Evolutionary conservation across 1,140 invertebrate genomes (phyloP), one percentile per base, ranked within the genome.

Genomic region (Papilio polyxenes): DNA sequence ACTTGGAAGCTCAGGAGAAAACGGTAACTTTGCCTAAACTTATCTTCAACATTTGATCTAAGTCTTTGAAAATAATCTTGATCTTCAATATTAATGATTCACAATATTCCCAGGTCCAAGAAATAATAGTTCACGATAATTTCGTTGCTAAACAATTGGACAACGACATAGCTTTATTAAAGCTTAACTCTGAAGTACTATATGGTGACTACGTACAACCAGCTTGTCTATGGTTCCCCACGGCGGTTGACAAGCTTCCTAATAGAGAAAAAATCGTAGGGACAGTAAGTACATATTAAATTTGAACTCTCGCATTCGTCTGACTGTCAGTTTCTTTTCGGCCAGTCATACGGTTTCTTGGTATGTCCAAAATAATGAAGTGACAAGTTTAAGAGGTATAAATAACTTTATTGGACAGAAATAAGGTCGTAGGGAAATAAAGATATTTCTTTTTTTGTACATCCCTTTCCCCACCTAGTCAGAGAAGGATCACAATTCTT

Each of bases 151-250:
- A 49, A 15, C 53, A 49, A 3, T 49, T 90, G 20, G 74, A 84
- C 40, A 88, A 91, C 48, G 89, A 90, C 23, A 89, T 91, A 31
- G 85, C 90, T 11, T 75, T 91, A 7, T 15, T 90, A 11, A 88
- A 88, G 82, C 37, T 92, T 49, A 86, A 82, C 74, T 80, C 86
- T 10, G 84, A 85, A 81, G 86, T 87, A 1, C 65, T 59, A 0
- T 90, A 83, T 56, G 83, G 77, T 53, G 83, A 87, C 13, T 90
- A 88, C 31, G 84, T 91, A 4, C 91, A 91, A 80, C 89, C 91
- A 23, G 87, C 88, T 4, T 92, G 91, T 75, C 69, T 92, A 17
- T 92, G 90, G 91, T 81, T 87, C 75, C 40, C 78, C 2, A 81
- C 85, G 11, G 83, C 74, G n/a, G 20, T 77, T 10, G 84, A 89